Conservation (phyloP, 1,140 invertebrate species). For the Drosophila oshimai region DNA sequence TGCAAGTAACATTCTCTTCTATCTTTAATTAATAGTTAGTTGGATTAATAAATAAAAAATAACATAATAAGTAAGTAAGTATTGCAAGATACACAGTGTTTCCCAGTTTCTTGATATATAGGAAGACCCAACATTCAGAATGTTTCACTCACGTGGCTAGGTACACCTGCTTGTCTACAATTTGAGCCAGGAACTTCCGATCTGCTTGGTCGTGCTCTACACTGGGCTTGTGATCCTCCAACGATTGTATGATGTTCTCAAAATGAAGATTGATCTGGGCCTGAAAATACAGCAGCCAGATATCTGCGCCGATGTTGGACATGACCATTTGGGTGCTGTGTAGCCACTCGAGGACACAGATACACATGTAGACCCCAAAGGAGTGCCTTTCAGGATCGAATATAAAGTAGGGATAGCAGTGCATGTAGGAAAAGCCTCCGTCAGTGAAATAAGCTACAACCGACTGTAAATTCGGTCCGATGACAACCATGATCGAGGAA, state of each 20-base stretch:
- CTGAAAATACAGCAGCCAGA: constrained; percentile 52
- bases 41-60: too few relatives aligned
- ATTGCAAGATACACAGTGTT: too few relatives aligned
- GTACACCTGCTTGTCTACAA: constrained; percentile 42
- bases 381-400: constrained; percentile 22
- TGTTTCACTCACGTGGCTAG: constrained; percentile 33
- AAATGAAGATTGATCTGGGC: constrained; percentile 61
- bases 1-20: too few relatives aligned
- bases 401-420: constrained; percentile 47
- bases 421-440: constrained; percentile 29
- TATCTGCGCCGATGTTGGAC: constrained; percentile 44
- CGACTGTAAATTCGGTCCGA: constrained; percentile 33
- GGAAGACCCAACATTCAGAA: too few relatives aligned
- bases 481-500: constrained; percentile 35
- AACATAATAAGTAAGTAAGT: too few relatives aligned
- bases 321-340: constrained; percentile 47
- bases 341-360: constrained; percentile 36
- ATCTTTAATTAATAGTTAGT: too few relatives aligned
- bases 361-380: constrained; percentile 32
- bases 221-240: constrained; percentile 34
- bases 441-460: neutral
- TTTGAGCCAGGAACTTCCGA: constrained; percentile 24
- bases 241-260: constrained; percentile 18
- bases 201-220: constrained; percentile 7
- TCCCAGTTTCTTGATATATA: too few relatives aligned